Evolutionary conservation across 2,113 vertebrate genomes (phyloP), one percentile per base, ranked within the genome.

Genomic region (Catharus fuscescens): DNA sequence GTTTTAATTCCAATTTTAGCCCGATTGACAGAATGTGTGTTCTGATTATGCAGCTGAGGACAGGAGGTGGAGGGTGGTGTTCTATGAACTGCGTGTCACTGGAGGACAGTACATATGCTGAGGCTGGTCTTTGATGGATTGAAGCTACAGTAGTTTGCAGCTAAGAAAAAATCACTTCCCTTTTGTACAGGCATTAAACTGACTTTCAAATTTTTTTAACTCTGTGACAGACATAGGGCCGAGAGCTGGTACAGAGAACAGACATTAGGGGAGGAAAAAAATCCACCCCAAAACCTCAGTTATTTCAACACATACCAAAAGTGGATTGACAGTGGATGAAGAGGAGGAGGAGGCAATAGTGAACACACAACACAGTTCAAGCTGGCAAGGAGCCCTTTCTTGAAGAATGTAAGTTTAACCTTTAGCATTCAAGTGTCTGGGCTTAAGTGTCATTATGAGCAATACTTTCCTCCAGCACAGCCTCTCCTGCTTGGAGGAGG

Each of bases 401-500:
- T 80, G 91, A 96, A 98, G 97, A 97, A 96, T 97, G 97, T 96
- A 95, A 95, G 97, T 98, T 97, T 98, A 98, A 98, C 98, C 97
- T 98, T 98, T 98, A 97, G 97, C 97, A 97, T 98, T 96, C 97
- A 91, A 98, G 97, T 97, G 97, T 97, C 92, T 86, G 94, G 96
- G 96, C 96, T 97, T 92, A 96, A 97, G 97, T 97, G 94, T 97
- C 95, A 85, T 97, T 96, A 93, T 91, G 97, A 97, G 97, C 96
- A 96, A 95, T 95, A 95, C 96, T 97, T 98, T 92, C 97, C 97
- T 95, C 87, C 97, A 80, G 92, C 92, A 86, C 71, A 84, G 95
- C 72, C 73, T 96, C 97, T 97, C 95, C 95, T 96, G 95, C 95
- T 91, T 96, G 90, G 85, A 87, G 96, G 95, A 97, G 95, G 96